Base-by-base conservation (phyloP, 35 echinoderm and acorn worm genomes). In the Diadema setosum region DNA sequence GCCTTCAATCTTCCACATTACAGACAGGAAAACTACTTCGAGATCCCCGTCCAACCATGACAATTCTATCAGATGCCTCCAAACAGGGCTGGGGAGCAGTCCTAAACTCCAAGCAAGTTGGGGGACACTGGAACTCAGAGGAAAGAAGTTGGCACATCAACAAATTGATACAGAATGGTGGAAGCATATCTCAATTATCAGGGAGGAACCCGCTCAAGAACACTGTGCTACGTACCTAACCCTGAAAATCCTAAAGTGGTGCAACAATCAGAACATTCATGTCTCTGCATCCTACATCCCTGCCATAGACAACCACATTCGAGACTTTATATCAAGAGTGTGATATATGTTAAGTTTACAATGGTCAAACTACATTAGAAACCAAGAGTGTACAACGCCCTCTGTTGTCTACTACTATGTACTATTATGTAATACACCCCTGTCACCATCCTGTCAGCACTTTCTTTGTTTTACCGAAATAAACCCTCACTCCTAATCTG, bases 251-350 rank as follows among this genome's bases (percentile, higher is more conserved):
- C 49, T 81, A 29, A 30, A 20, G 18, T 91, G 90, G 90, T 85
- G 65, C 50, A 32, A 24, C 14, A 9, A 83, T 17, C 25, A 82
- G 9, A n/a, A 82, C 12, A 83, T 87, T 20, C 8, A 2, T 1
- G 16, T 93, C 0, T 2, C 3, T 5, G 84, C 84, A 0, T 48
- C 52, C 20, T 43, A 90, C 42, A 42, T 90, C 3, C 58, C 75
- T 26, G 87, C 75, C 6, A 83, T 12, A 60, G 87, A 90, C 55
- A 90, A 90, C n/a, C 45, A 58, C 9, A 80, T 83, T 1, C 75
- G 75, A 0, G 87, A 90, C 52, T 80, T 80, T 44, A n/a, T 90
- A 35, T 90, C 87, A 2, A 50, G 73, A 26, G 76, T n/a, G 35
- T 26, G 65, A 2, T 70, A 70, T 16, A n/a, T n/a, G n/a, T n/a